Conservation (phyloP, 2,888 invertebrate species). For the Acleris sparsana region DNA sequence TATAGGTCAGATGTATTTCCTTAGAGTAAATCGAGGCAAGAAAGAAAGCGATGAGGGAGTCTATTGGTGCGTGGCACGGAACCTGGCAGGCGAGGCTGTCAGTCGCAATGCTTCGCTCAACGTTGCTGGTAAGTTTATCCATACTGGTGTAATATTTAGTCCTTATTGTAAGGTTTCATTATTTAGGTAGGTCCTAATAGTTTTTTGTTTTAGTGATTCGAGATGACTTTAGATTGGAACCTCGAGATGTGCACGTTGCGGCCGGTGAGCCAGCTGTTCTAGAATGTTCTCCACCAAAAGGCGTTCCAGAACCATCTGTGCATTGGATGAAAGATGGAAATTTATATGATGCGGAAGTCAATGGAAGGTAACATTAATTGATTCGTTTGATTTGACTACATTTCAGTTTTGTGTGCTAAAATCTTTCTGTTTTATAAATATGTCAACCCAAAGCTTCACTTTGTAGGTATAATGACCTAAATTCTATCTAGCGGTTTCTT, state of each 20-base stretch:
- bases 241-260: constrained; percentile 95
- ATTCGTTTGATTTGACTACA: not conserved
- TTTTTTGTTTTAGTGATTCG: constrained; percentile 89
- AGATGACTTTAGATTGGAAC: constrained; percentile 96
- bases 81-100: constrained; percentile 93
- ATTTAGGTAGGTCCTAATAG: constrained; percentile 1
- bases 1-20: constrained; percentile 36
- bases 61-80: constrained; percentile 98
- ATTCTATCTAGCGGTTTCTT: too few species aligned
- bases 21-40: constrained; percentile 95
- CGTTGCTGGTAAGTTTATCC: constrained; percentile 90
- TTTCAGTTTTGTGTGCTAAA: not conserved
- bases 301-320: constrained; percentile 96
- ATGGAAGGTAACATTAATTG: constrained; percentile 79
- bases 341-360: constrained; percentile 84
- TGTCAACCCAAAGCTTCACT: too few species aligned
- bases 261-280: constrained; percentile 95
- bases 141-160: not conserved
- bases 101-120: constrained; percentile 97
- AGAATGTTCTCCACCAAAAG: constrained; percentile 97
- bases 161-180: constrained; percentile 5
- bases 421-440: too few species aligned
- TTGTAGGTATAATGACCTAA: too few species aligned
- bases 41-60: constrained; percentile 97
- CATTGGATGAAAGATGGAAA: constrained; percentile 94